Evolutionary conservation across 2,888 invertebrate species (phyloP).

Genomic region (Polydrusus cervinus): DNA sequence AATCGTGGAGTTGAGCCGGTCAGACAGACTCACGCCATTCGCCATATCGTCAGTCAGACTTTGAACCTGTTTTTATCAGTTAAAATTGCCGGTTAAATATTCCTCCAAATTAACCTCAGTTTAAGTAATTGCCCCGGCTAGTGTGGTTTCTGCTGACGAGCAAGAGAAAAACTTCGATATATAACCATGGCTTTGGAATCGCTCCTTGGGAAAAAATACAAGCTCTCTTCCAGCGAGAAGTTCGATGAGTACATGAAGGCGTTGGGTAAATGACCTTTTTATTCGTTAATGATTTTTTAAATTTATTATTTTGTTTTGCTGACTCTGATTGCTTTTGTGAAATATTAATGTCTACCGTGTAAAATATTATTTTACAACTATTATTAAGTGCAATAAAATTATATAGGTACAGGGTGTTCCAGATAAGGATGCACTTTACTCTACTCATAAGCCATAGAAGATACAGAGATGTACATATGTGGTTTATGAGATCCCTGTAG

Average conservation of each 20-base stretch:
- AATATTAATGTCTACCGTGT: no score
- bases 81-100: constrained; percentile 24
- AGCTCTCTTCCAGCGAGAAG: constrained; percentile 85
- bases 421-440: no score
- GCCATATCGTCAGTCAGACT: constrained; percentile 25
- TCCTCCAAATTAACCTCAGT: constrained; percentile 4
- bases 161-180: neutral
- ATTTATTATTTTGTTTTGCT: neutral
- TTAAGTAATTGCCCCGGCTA: constrained; percentile 2
- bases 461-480: no score
- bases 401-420: no score
- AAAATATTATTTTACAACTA: constrained; percentile 5
- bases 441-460: no score
- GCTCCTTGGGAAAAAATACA: constrained; percentile 84
- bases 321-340: neutral
- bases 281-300: constrained; percentile 11
- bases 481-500: no score
- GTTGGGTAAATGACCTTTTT: constrained; percentile 75
- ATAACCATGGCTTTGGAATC: constrained; percentile 61
- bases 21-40: neutral
- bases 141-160: neutral
- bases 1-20: neutral
- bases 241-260: constrained; percentile 94
- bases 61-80: constrained; percentile 37
- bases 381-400: neutral